Base-by-base conservation (phyloP, 2,888 invertebrate species). In the Yponomeuta malinellus region DNA sequence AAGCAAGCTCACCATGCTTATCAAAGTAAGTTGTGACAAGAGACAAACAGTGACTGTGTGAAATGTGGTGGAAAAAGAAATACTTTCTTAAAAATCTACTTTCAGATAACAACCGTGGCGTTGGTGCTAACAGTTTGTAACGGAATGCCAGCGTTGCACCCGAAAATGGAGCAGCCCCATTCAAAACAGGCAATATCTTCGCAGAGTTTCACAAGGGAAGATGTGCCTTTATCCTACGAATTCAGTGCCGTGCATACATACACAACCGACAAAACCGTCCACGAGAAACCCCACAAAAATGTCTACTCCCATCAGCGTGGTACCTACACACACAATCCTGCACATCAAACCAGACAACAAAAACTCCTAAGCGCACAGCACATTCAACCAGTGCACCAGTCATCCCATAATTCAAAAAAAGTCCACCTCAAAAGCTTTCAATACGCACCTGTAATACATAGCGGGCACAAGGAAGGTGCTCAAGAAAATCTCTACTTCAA, bases 11-110 rank as follows among this genome's bases (percentile, higher is more conserved):
- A 68, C 73, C 70, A 76, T 76, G 76, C 76, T 74, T 73, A 72
- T 72, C 64, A 76, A 76, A 76, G 75, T 67, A 81, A 86, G 75
- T 67, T 23, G 48, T 48, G 52, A 29, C 23, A 15, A 43, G 23
- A 48, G 37, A 48, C 43, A 59, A 59, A 48, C 43, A n/a, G 68
- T 48, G 68, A 48, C 15, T 43, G 12, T 12, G 43, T 48, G 15
- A 6, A 10, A 48, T 15, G 67, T 67, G 10, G 3, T n/a, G 2
- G 10, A 15, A 59, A 69, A 23, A 3, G 52, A 69, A 69, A 48
- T n/a, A 4, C 52, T n/a, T 52, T 69, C 69, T 52, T 0, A 52
- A 52, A 69, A 52, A 59, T n/a, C 29, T 52, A 33, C 10, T 72
- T 71, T 29, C 72, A 72, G 72, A 69, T 68, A 65, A 15, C 68